A percentile compares a stretch with the other conserved stretches of the same genome.
These are phyloP conservation scores for Misgurnus mizolepis DNA, from an alignment of 2,113 vertebrate genomes.

Conservation along the genomic window DNA sequence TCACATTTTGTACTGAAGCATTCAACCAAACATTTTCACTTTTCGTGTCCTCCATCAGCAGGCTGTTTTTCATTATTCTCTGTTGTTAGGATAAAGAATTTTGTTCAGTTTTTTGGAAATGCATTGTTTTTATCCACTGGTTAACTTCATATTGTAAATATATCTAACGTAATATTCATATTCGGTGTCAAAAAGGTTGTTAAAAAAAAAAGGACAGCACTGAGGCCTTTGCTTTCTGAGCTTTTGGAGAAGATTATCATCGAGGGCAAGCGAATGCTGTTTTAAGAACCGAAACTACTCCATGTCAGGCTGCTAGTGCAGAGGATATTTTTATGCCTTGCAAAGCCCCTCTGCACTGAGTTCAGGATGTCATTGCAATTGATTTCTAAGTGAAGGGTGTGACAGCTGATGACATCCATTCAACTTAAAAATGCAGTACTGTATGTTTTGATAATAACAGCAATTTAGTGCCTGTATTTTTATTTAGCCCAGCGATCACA, in stretches of 20 bases:
- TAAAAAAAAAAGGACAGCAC: not conserved
- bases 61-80: not conserved
- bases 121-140: not conserved
- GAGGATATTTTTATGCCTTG: conserved; percentile 67
- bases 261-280: conserved; percentile 3
- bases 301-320: conserved; percentile 41
- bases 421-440: not conserved
- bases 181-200: not conserved
- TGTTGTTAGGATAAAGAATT: not conserved
- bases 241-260: conserved; percentile 30
- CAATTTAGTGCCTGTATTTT: not conserved
- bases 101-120: not conserved
- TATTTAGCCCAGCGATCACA: not conserved
- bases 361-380: conserved; percentile 53
- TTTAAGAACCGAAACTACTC: conserved; percentile 38
- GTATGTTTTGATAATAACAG: not conserved
- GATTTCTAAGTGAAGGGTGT: conserved; percentile 28
- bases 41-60: conserved; percentile 4
- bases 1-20: conserved; percentile 2
- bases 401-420: not conserved
- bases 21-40: not conserved
- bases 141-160: not conserved
- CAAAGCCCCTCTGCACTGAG: conserved; percentile 59
- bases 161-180: not conserved
- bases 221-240: not conserved